These are phyloP conservation scores for Gymnodraco acuticeps DNA, from an alignment of 2,797 vertebrate genomes.

Conservation along the genomic window DNA sequence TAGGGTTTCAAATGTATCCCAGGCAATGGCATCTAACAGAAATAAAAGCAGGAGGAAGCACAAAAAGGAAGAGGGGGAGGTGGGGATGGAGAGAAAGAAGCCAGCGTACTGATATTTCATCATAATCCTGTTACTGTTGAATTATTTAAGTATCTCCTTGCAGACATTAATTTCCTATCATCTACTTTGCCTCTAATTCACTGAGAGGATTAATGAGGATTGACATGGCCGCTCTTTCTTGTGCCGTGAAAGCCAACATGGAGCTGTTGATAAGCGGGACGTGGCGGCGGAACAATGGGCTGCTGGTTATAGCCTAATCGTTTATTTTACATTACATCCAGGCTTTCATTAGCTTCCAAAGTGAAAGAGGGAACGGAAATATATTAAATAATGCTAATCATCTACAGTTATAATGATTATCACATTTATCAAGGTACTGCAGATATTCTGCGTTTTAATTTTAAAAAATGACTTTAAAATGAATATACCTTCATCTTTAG, in stretches of 20 bases:
- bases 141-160: constrained; percentile 83
- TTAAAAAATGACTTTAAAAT: constrained; percentile 21
- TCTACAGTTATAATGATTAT: constrained; percentile 47
- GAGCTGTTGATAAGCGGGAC: constrained; percentile 74
- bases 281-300: constrained; percentile 67
- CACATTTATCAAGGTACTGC: constrained; percentile 39
- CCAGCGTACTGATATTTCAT: constrained; percentile 77
- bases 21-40: constrained; percentile 31
- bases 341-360: constrained; percentile 51
- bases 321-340: constrained; percentile 66
- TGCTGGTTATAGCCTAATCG: constrained; percentile 57
- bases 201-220: constrained; percentile 81
- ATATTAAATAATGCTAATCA: constrained; percentile 59
- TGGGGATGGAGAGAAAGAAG: constrained; percentile 51
- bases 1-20: constrained; percentile 25
- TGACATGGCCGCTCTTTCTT: constrained; percentile 79
- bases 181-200: constrained; percentile 79
- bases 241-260: constrained; percentile 77
- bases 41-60: constrained; percentile 25
- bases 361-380: constrained; percentile 49
- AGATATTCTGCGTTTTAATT: constrained; percentile 23
- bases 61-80: constrained; percentile 19
- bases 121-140: constrained; percentile 84
- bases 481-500: constrained; percentile 51
- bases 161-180: constrained; percentile 84